Conservation (phyloP, 2,888 invertebrate species). For the Hyposoter didymator region DNA sequence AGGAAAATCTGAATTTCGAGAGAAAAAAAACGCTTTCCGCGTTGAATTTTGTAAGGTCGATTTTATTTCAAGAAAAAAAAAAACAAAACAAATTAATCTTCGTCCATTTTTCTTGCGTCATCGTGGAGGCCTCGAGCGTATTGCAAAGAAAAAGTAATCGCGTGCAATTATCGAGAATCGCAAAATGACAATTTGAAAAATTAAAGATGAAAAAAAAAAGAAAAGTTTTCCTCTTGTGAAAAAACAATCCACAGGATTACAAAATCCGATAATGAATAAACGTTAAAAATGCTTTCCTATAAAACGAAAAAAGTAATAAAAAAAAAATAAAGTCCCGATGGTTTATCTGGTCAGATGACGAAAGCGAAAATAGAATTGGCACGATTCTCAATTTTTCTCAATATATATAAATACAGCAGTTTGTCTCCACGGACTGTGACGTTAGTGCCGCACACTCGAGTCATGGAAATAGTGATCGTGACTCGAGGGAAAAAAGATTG, state of each 20-base stretch:
- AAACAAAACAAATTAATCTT: no score
- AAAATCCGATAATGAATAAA: not conserved
- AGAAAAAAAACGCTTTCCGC: no score
- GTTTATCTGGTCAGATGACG: slow-evolving; percentile 12
- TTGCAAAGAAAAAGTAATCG: no score
- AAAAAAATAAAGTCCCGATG: not conserved
- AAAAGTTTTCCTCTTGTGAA: not conserved
- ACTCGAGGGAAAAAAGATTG: not conserved
- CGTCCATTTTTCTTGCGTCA: no score
- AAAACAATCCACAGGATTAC: not conserved
- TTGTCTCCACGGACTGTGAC: slow-evolving; percentile 14
- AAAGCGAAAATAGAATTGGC: slow-evolving; percentile 41
- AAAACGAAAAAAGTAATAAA: not conserved
- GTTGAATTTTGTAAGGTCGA: no score
- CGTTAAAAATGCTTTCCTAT: not conserved
- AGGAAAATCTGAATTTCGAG: no score
- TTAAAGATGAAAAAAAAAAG: not conserved
- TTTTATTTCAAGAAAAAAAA: no score
- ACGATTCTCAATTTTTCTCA: slow-evolving; percentile 26
- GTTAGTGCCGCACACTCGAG: slow-evolving; percentile 23
- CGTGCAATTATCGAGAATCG: no score
- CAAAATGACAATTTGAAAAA: no score
- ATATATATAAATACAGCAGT: slow-evolving; percentile 12
- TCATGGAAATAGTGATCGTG: slow-evolving; percentile 17
- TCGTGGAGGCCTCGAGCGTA: no score